phyloP scores from a whole-genome alignment of 2,888 invertebrate species.

The Alloscopus bannaensis region DNA sequence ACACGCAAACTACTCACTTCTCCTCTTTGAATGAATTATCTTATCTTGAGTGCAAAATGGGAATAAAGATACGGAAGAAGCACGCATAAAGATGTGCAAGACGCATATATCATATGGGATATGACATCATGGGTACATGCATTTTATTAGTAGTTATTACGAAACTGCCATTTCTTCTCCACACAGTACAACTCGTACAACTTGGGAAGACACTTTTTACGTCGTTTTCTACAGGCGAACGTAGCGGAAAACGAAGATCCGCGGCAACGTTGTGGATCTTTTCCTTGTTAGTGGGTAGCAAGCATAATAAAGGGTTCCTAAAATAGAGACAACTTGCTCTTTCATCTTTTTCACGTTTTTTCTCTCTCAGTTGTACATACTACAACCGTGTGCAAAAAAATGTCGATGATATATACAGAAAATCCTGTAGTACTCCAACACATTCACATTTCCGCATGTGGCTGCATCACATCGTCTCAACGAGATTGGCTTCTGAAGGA shows the following conservation, averaged over 20 bases:
- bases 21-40: too few relatives aligned
- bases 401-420: conserved; percentile 4
- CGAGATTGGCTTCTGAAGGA: not conserved
- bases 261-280: conserved; percentile 14
- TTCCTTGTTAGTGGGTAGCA: conserved; percentile 18
- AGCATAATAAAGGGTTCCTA: conserved; percentile 38
- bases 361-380: too few relatives aligned
- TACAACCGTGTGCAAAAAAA: conserved; percentile 27
- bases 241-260: not conserved
- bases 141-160: not conserved
- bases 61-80: too few relatives aligned
- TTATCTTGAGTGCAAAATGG: too few relatives aligned
- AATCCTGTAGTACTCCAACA: conserved; percentile 7
- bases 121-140: not conserved
- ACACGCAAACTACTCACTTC: too few relatives aligned
- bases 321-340: conserved; percentile 42
- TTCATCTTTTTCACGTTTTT: conserved; percentile 23
- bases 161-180: too few relatives aligned
- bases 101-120: too few relatives aligned
- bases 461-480: too few relatives aligned
- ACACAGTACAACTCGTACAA: too few relatives aligned
- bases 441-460: conserved; percentile 25
- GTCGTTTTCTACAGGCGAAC: too few relatives aligned
- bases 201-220: too few relatives aligned
- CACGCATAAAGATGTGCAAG: too few relatives aligned